phyloP scores from a whole-genome alignment of 2,797 vertebrate genomes.

The Mionectes olivaceus region DNA sequence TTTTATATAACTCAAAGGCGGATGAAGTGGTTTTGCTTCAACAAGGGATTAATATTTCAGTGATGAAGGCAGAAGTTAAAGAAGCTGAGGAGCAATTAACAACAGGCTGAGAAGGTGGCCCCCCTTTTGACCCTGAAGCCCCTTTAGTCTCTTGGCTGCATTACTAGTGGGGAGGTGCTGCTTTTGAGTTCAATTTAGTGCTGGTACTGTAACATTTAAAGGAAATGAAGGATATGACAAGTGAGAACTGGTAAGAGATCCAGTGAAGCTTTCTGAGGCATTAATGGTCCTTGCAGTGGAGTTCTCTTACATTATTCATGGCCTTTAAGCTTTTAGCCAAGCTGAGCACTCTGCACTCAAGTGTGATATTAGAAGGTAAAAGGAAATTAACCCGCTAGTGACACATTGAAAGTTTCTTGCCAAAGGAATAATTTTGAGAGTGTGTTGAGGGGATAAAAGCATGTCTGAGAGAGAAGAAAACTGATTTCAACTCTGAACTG shows the following conservation, averaged over 20 bases:
- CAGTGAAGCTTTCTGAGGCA: slow-evolving; percentile 14
- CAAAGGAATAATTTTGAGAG: background rate
- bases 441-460: background rate
- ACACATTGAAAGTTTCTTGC: background rate
- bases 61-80: background rate
- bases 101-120: background rate
- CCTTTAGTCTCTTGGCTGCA: background rate
- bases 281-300: background rate
- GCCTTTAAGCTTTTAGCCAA: slow-evolving; percentile 35
- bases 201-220: background rate
- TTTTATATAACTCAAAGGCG: background rate
- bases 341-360: background rate
- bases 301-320: slow-evolving; percentile 59
- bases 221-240: background rate
- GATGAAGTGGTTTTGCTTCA: background rate
- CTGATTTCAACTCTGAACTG: background rate
- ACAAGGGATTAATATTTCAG: background rate
- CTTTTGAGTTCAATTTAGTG: background rate
- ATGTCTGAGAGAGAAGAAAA: background rate
- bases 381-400: slow-evolving; percentile 8
- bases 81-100: background rate
- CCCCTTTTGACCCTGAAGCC: background rate
- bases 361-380: background rate
- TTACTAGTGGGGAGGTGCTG: background rate
- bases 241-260: background rate